Conservation (phyloP, 2,888 invertebrate species). For the Cephus runcator region DNA sequence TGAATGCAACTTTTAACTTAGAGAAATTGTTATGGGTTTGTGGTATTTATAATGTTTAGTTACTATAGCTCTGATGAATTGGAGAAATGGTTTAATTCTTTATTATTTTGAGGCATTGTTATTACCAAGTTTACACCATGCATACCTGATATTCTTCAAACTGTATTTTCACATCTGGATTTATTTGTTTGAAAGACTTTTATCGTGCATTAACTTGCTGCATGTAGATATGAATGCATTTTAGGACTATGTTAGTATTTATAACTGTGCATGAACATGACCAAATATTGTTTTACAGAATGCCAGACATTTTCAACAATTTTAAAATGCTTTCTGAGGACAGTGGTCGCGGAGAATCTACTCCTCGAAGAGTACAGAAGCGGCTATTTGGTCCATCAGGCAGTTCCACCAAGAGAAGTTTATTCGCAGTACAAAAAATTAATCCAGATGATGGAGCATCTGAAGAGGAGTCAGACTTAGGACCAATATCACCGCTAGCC, state of each 20-base stretch:
- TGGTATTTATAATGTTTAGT: background rate
- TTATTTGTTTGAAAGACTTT: background rate
- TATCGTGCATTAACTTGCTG: background rate
- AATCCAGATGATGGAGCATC: constrained; percentile 30
- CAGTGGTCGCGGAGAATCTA: constrained; percentile 37
- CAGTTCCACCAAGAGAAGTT: constrained; percentile 43
- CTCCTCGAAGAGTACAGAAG: constrained; percentile 45
- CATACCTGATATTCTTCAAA: background rate
- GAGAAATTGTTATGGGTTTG: background rate
- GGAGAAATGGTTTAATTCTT: background rate
- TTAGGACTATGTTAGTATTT: background rate
- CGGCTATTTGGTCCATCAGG: constrained; percentile 35
- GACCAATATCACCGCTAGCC: constrained; percentile 55
- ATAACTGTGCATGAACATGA: background rate
- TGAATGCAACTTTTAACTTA: background rate
- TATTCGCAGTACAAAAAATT: constrained; percentile 30
- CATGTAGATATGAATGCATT: background rate
- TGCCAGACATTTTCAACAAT: background rate
- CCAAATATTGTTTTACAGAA: background rate
- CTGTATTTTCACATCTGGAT: background rate
- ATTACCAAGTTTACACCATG: background rate
- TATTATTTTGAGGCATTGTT: background rate
- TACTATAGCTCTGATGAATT: background rate
- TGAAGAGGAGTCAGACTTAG: constrained; percentile 56
- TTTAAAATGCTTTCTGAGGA: constrained; percentile 36